Base-by-base conservation (phyloP, 2,888 invertebrate genomes). In the Crepidodera aurea region DNA sequence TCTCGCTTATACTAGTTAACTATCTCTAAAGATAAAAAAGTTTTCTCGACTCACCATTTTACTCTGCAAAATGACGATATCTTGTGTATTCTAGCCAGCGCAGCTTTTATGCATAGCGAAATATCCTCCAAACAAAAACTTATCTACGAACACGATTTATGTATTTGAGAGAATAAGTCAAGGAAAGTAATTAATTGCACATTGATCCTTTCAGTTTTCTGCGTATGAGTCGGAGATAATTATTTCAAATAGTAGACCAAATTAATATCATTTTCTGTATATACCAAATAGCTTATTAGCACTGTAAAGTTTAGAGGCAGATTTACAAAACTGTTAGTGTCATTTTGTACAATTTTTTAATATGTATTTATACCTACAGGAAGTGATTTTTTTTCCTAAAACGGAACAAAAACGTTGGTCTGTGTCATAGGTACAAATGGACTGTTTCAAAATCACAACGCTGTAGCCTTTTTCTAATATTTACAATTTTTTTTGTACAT, bases 391-490 rank as follows among this genome's bases (percentile, higher is more conserved):
- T 60, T 66, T 65, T 42, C 51, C 60, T 37, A 64, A 69, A 71
- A 65, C 57, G 65, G 67, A 71, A 61, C 34, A 60, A 71, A 70
- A 67, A 69, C 66, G 62, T 73, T 74, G 74, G 74, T 74, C 74
- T 71, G 69, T 71, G 61, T 70, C 40, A 46, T 48, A 44, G 13
- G 44, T 60, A 69, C 55, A 58, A 71, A 71, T 72, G 72, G 74
- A 74, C 74, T 69, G 70, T 67, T 69, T 66, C 34, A 65, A 67
- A 69, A 72, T 73, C 73, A 72, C 71, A 73, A 70, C 72, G 69
- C 69, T 68, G 67, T 70, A 69, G 71, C 70, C 62, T 64, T 69
- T 69, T 67, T 56, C 69, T 72, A 70, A 64, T 70, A 71, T 72
- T 70, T 69, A 73, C 72, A 70, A 59, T 54, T 60, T 62, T 48